A percentile compares a stretch with the other conserved stretches of the same genome.
These are phyloP conservation scores for Falco columbarius DNA, from an alignment of 2,797 vertebrate species.

Conservation along the genomic window DNA sequence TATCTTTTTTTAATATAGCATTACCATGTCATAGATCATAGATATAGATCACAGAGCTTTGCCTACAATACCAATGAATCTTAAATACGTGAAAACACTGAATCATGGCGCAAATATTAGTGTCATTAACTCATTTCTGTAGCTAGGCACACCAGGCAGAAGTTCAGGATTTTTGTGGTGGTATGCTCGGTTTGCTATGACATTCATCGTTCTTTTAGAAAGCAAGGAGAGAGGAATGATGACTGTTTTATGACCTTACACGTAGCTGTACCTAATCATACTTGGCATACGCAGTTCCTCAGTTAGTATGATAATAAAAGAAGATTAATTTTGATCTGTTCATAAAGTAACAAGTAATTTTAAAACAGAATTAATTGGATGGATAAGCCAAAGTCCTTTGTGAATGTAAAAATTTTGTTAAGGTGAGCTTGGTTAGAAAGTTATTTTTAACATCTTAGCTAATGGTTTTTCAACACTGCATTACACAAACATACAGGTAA, in stretches of 20 bases:
- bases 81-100: not conserved
- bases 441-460: not conserved
- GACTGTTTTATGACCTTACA: not conserved
- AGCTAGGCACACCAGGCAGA: not conserved
- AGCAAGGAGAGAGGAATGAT: not conserved
- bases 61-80: not conserved
- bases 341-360: not conserved
- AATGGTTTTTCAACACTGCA: not conserved
- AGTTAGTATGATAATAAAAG: not conserved
- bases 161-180: rapidly evolving
- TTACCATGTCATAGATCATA: not conserved
- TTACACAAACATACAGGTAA: not conserved
- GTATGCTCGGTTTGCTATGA: not conserved
- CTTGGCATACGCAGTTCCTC: not conserved
- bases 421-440: not conserved
- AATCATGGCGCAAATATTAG: not conserved
- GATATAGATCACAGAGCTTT: not conserved
- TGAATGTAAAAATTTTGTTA: not conserved
- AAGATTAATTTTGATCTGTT: not conserved
- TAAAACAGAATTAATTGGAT: not conserved
- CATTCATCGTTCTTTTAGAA: not conserved
- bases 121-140: not conserved
- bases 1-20: not conserved
- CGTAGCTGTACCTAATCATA: not conserved
- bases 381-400: not conserved